Evolutionary conservation across 1,140 invertebrate genomes (phyloP), one percentile per base, ranked within the genome.

Genomic region (Drosophila pruinosa): DNA sequence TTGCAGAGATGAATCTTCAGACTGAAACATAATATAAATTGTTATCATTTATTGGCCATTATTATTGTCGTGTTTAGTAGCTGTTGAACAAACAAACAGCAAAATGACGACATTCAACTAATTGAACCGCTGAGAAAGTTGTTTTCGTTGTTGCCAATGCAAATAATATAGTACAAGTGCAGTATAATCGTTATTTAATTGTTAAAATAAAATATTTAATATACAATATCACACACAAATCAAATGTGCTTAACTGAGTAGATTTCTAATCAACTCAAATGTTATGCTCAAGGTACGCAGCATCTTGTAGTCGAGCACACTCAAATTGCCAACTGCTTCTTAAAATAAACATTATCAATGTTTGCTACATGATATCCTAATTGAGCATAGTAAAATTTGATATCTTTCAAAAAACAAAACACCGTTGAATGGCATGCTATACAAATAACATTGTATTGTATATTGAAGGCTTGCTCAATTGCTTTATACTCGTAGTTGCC

Each of bases 31-130:
- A 31, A 22, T 53, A 53, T 53, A 53, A 53, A 12, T 21, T 24
- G 22, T 53, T 36, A 36, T 53, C 31, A 53, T 50, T 50, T 17
- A 50, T 31, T 15, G 47, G 14, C 24, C 26, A 50, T 31, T 31
- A 50, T 31, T 31, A 50, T 50, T 47, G 21, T 47, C 43, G 43
- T 47, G 43, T 47, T 50, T 50, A 50, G 47, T n/a, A 31, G 47
- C 45, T 45, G 19, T 45, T 17, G 41, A 24, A 45, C 17, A 45
- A n/a, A n/a, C n/a, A n/a, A n/a, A 48, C 14, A 31, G n/a, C 26
- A 8, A 15, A 10, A 17, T 50, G 47, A 50, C 50, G 31, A 53
- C 50, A 36, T 34, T 53, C 15, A 21, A 53, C 47, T 50, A 50
- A 50, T 50, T 50, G 47, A 50, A 50, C 24, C 17, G 7, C 14